Percentiles rank a stretch among this genome's conserved stretches.
These are phyloP conservation scores for Argyresthia goedartella DNA, from an alignment of 2,888 invertebrate species.

Conservation along the genomic window DNA sequence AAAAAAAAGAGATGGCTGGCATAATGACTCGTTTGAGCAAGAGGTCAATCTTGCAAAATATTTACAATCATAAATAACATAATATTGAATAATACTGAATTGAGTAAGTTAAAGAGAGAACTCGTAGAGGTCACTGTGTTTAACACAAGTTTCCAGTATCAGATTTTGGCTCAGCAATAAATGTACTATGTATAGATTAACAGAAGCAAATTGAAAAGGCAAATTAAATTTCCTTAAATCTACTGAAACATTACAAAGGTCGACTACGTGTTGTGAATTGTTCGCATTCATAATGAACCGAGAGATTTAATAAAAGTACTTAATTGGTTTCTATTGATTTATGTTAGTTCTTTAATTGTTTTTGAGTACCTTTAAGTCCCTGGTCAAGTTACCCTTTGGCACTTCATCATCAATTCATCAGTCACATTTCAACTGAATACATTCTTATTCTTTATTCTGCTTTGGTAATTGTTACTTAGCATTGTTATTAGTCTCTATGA, in stretches of 20 bases:
- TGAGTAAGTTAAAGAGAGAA: no score
- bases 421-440: no score
- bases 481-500: no score
- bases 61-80: no score
- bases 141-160: neutral
- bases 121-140: neutral
- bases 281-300: neutral
- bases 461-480: no score
- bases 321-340: neutral
- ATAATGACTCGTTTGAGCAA: no score
- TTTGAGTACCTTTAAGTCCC: neutral
- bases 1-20: no score
- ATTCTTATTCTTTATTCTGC: no score
- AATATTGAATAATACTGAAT: no score
- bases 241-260: slow-evolving; percentile 15
- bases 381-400: neutral
- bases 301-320: neutral
- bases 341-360: neutral
- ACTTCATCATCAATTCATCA: no score
- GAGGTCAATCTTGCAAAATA: no score
- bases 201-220: neutral
- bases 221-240: neutral
- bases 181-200: neutral
- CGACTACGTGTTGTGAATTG: slow-evolving; percentile 18
- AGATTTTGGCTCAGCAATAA: neutral